Base-by-base conservation (phyloP, 2,888 invertebrate species). In the Lottia scabra region DNA sequence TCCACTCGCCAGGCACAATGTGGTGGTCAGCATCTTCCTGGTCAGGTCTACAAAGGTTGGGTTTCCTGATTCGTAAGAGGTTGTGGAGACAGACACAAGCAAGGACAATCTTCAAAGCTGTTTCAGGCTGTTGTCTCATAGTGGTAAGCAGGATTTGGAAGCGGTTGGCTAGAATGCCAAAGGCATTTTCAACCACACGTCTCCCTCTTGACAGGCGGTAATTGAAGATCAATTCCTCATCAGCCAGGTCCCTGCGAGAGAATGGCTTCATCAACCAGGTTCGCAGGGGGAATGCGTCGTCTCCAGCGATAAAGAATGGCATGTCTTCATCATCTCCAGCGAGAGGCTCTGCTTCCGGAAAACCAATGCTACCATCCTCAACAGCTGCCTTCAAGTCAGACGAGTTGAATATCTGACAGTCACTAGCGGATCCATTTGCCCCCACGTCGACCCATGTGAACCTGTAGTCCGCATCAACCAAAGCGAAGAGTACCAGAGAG, bases 201-300 rank as follows among this genome's bases (percentile, higher is more conserved):
- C 78, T 68, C 13, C 71, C 81, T 27, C 80, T 46, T n/a, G 75
- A 77, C 10, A 82, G 72, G 30, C 80, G 65, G 75, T 81, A 83
- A 70, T 81, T 83, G 72, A 65, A 73, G 48, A 82, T 81, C 26
- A 66, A 16, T 71, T 81, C 70, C 46, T 78, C 75, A 44, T 71
- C 62, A 16, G 75, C 75, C 27, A 83, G 65, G 46, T 65, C 46
- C 5, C 77, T 46, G 4, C 63, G 43, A 3, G 74, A 67, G 65
- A 74, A 83, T 1, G 79, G 81, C 64, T 81, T 83, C 78, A 83
- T 80, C 48, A 81, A 44, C 56, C 70, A 75, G 26, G 75, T 74
- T 27, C 78, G 65, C 30, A 83, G 74, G 15, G 72, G 77, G 76
- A 83, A 81, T 0, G 78, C 81, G 70, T 81, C 79, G 67, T 79